A percentile compares a stretch with the other conserved stretches of the same genome.
Conservation (phyloP, 2,113 vertebrate species). For the Solea solea region DNA sequence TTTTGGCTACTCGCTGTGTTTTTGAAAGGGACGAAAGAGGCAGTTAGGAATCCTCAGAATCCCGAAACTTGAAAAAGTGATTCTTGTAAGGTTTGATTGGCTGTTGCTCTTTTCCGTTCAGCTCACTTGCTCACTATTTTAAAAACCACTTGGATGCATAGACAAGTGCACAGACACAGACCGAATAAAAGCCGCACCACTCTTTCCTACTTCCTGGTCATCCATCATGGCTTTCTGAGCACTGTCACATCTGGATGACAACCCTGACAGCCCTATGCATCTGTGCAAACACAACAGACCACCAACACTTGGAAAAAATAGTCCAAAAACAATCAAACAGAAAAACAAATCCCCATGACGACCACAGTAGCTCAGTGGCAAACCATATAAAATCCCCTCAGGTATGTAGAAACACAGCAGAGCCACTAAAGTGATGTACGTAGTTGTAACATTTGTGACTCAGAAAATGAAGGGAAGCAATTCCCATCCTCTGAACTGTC, state of each 20-base stretch:
- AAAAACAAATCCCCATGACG: constrained; percentile 22
- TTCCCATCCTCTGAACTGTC: constrained; percentile 29
- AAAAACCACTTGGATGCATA: constrained; percentile 37
- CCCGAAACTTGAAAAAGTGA: constrained; percentile 40
- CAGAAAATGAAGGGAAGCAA: constrained; percentile 50
- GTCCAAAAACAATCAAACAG: constrained; percentile 48
- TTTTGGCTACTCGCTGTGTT: constrained; percentile 62
- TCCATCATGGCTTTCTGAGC: constrained; percentile 70
- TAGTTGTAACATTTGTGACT: constrained; percentile 23
- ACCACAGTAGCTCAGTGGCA: constrained; percentile 9
- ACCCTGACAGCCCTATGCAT: constrained; percentile 57
- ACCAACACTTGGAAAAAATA: constrained; percentile 46
- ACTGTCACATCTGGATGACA: constrained; percentile 70
- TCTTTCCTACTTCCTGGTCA: constrained; percentile 60
- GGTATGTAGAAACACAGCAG: constrained; percentile 32
- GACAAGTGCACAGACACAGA: neutral
- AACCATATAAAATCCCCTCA: constrained; percentile 31
- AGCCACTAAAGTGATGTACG: constrained; percentile 9
- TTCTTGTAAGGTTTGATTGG: constrained; percentile 57
- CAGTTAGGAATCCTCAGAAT: constrained; percentile 54
- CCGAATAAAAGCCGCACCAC: constrained; percentile 20
- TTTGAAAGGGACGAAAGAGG: constrained; percentile 61
- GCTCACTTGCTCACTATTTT: constrained; percentile 37
- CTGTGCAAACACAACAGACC: constrained; percentile 68
- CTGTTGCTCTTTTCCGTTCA: constrained; percentile 41